Base-by-base conservation (phyloP, 2,797 vertebrate genomes). In the Girardinus metallicus region DNA sequence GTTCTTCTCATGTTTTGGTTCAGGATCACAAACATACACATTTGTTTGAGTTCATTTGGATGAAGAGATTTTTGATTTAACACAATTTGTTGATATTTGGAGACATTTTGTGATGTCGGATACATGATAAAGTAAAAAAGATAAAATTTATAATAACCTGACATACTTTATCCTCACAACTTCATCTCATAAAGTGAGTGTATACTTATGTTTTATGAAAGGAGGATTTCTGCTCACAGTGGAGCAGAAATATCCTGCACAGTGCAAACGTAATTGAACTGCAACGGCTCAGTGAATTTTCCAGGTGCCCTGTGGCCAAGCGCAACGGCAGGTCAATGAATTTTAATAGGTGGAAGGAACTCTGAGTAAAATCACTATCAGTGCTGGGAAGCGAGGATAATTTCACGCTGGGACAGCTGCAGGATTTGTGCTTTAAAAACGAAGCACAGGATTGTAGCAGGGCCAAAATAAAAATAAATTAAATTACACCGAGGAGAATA, bases 191-290 rank as follows among this genome's bases (percentile, higher is more conserved):
- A 39, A 75, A 86, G 64, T 75, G 66, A 71, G 41, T 29, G 41
- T 73, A 75, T 31, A 15, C 15, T 71, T 43, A 46, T 55, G 7
- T 79, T 79, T 70, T 62, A 78, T 80, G 51, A 43, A 21, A 71
- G n/a, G 66, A 76, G 49, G 31, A 23, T 46, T 36, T 43, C 36
- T 57, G 73, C 51, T 76, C 29, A 53, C 44, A 11, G 10, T 12
- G 0, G 4, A n/a, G n/a, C n/a, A n/a, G n/a, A n/a, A n/a, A 73
- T 36, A 39, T 41, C 62, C 55, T 34, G 78, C 68, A 78, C 46
- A 71, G 11, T 60, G 82, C 66, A 77, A 62, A 81, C 76, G 57
- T 80, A 85, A 85, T 81, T 9, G 51, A 55, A 16, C 74, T 83
- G 81, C 74, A 80, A 39, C 36, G 29, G 62, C 34, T 83, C 49